phyloP scores from a whole-genome alignment of 2,888 invertebrate genomes.

The Vesta saturnalis region DNA sequence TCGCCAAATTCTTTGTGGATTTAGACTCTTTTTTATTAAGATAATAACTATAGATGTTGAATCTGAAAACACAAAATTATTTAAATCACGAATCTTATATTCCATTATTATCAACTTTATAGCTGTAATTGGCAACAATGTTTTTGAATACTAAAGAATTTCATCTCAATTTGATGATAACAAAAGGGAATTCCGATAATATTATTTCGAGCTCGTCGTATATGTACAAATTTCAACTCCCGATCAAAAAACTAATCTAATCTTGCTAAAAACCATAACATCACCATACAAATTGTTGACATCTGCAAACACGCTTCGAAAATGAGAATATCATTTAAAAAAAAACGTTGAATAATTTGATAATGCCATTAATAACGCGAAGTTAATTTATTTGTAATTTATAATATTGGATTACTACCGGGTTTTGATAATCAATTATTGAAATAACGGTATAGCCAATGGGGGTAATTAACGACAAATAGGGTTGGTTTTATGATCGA shows the following conservation, averaged over 20 bases:
- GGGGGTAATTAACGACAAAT: background rate
- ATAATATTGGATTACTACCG: conserved; percentile 9
- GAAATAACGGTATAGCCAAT: background rate
- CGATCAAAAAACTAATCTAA: background rate
- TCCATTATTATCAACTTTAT: conserved; percentile 1
- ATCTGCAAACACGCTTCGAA: background rate
- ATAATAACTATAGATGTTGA: no score
- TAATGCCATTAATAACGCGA: background rate
- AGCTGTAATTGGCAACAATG: background rate
- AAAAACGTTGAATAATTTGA: background rate
- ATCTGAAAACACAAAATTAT: no score
- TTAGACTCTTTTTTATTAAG: no score
- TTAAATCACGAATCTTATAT: no score
- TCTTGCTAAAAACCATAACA: background rate
- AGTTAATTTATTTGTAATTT: conserved; percentile 11
- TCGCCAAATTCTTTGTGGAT: no score
- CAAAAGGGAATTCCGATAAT: background rate
- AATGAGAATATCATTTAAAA: background rate
- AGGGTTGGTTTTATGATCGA: background rate
- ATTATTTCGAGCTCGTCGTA: background rate
- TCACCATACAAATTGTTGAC: background rate
- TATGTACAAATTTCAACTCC: no score
- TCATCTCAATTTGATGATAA: background rate
- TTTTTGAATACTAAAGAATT: background rate
- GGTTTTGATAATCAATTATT: conserved; percentile 7